Evolutionary conservation across 1,140 invertebrate species (phyloP), one percentile per base, ranked within the genome.

Genomic region (Aphaenogaster floridana): DNA sequence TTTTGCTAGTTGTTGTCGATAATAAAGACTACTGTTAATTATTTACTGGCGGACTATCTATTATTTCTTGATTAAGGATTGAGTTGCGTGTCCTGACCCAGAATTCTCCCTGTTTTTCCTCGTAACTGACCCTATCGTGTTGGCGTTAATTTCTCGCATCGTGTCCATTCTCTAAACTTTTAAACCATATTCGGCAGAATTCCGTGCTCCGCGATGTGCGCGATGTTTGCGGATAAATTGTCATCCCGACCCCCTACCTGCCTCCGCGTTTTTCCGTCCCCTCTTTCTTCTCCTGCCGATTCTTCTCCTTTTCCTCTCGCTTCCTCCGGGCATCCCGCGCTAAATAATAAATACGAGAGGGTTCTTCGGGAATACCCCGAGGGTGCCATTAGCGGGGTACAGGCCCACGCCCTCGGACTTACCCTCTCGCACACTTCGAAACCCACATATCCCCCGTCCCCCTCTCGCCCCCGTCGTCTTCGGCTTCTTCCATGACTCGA

Each of bases 261-360:
- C 63, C 66, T 34, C 85, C 61, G 71, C 85, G 66, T 83, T 79
- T 88, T 88, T 86, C 66, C 64, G 42, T 71, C 79, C 78, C 71
- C 89, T 88, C 78, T 83, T 86, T 93, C 89, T 68, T 63, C 66
- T 74, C 52, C 57, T 28, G 36, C 36, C 45, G 66, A 87, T 64
- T 85, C 89, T 83, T 63, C 39, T 42, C 42, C 89, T 84, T 64
- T 86, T 81, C 80, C 88, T 90, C 68, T 74, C 79, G 88, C 86
- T 88, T 42, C 54, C 84, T 79, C 86, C 85, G 36, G 74, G 74
- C 88, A 93, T 93, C 88, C 90, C 87, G 54, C 91, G 91, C 92
- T 95, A 95, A 95, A 95, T 95, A 95, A 95, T 95, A 95, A 95
- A 95, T 95, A 95, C 92, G 94, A 93, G 92, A 93, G 93, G 93